Percentiles rank a stretch among this genome's conserved stretches.
Conservation (phyloP, 2,888 invertebrate species). For the Carpatolechia fugitivella region DNA sequence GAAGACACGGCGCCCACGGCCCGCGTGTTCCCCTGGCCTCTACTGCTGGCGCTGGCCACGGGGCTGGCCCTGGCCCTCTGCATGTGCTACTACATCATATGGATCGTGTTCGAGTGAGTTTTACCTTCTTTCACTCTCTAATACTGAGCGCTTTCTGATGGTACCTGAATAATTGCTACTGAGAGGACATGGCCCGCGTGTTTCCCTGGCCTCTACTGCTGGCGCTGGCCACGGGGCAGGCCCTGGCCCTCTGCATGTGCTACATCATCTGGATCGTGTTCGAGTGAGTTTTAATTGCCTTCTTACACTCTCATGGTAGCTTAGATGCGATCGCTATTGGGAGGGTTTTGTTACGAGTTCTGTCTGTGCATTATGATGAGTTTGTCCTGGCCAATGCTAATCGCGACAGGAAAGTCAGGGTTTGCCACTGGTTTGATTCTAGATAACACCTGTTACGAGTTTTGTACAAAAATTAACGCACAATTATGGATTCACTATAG, state of each 20-base stretch:
- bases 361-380: no score
- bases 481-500: no score
- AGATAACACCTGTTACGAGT: no score
- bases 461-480: no score
- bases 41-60: constrained; percentile 86
- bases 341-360: no score
- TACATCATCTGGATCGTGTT: constrained; percentile 95
- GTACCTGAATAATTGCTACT: constrained; percentile 94
- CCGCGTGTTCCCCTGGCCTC: constrained; percentile 90
- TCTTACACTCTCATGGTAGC: no score
- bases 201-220: constrained; percentile 90
- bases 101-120: constrained; percentile 95
- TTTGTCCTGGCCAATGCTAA: no score
- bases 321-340: no score
- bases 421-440: no score
- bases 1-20: constrained; percentile 88
- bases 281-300: constrained; percentile 91
- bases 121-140: no score
- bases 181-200: constrained; percentile 90
- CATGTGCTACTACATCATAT: constrained; percentile 94
- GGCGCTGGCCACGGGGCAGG: constrained; percentile 88
- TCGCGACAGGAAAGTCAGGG: no score
- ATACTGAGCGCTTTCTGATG: constrained; percentile 94
- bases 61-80: constrained; percentile 90
- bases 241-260: constrained; percentile 91